Evolutionary conservation across 1,140 invertebrate species (phyloP), one percentile per base, ranked within the genome.

Genomic region (Pollicipes pollicipes): DNA sequence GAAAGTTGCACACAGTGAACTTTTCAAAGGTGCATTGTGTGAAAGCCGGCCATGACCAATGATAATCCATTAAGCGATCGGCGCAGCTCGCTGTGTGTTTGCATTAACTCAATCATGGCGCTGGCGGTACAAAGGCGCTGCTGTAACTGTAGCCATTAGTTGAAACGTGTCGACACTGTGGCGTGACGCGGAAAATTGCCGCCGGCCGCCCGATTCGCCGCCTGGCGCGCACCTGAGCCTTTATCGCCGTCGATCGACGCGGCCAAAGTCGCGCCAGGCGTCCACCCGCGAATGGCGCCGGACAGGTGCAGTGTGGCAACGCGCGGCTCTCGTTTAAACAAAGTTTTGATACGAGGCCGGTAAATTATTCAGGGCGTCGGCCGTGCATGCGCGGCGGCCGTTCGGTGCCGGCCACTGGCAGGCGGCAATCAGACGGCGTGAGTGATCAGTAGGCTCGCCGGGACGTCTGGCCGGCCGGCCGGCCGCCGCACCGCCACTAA

Each of bases 101-200:
- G 45, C 45, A 58, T 58, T 58, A 58, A 58, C 45, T 58, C 45
- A 58, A 58, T 58, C 45, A 58, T 58, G 45, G 45, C 45, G 45
- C 6, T 58, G 45, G 2, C 45, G 45, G 32, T 10, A 58, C 45
- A 58, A 58, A 58, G 45, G 45, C 45, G 45, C 45, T 21, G 3
- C 45, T 58, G 45, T 58, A 58, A 58, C 45, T 10, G 45, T 2
- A 2, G 2, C 45, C 45, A 58, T 58, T 58, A 58, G 45, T 58
- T 58, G 45, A 58, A 35, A 58, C 45, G 45, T 58, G 45, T 10
- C 21, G 45, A 58, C 45, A 21, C 2, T 2, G 10, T 58, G 17
- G 45, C 45, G 45, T 58, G 45, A 58, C 45, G 45, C 45, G 45
- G 45, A 58, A 58, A 58, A 58, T 58, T 58, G 45, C 6, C 45